Evolutionary conservation across 1,140 invertebrate species (phyloP).

Genomic region (Brevipalpus yothersi): DNA sequence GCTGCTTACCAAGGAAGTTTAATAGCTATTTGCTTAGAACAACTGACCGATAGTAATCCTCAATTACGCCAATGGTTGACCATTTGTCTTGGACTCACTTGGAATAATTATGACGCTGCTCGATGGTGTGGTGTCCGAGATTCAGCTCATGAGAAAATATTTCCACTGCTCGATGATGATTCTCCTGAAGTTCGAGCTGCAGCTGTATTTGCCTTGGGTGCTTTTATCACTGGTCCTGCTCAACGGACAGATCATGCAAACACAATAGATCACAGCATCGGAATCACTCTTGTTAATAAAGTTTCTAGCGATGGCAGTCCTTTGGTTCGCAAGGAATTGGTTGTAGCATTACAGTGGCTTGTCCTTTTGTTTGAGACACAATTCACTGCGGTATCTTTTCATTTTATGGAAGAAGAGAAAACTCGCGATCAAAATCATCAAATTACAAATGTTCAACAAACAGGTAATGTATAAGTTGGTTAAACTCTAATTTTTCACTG

Average conservation of each 20-base stretch:
- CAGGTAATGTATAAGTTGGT: no score
- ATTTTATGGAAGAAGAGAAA: slow-evolving; percentile 36
- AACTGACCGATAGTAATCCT: slow-evolving; percentile 23
- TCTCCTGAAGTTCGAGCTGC: slow-evolving; percentile 70
- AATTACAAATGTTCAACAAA: no score
- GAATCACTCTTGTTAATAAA: slow-evolving; percentile 44
- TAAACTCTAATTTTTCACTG: no score
- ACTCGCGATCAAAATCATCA: background rate
- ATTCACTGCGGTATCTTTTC: slow-evolving; percentile 39
- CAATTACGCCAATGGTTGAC: slow-evolving; percentile 69
- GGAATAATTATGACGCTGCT: slow-evolving; percentile 76
- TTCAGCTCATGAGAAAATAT: slow-evolving; percentile 79
- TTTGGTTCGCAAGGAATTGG: slow-evolving; percentile 56
- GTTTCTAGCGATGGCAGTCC: slow-evolving; percentile 57
- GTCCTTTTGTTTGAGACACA: slow-evolving; percentile 68
- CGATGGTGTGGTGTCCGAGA: slow-evolving; percentile 88
- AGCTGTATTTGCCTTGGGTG: slow-evolving; percentile 71
- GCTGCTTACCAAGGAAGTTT: slow-evolving; percentile 59
- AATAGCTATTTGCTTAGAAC: slow-evolving; percentile 63
- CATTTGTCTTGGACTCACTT: slow-evolving; percentile 71
- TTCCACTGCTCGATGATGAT: slow-evolving; percentile 44
- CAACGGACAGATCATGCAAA: slow-evolving; percentile 73
- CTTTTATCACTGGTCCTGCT: slow-evolving; percentile 55
- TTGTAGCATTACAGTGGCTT: slow-evolving; percentile 66
- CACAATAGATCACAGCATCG: slow-evolving; percentile 70